Evolutionary conservation across 2,113 vertebrate genomes (phyloP), one percentile per base, ranked within the genome.

Genomic region (Siphamia tubifer): DNA sequence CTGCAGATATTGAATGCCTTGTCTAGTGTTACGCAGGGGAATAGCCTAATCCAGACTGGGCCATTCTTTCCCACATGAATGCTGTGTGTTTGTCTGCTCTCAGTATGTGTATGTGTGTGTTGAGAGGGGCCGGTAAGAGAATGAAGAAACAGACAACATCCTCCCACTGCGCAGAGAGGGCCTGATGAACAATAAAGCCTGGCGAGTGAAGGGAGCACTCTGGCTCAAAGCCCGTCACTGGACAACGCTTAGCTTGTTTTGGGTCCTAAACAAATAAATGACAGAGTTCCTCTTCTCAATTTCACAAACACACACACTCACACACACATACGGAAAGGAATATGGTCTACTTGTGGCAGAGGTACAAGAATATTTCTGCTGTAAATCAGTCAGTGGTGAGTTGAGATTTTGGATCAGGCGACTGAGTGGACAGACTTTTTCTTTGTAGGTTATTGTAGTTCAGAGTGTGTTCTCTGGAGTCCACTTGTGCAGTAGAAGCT

Each of bases 1-100:
- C 74, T 56, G 72, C 54, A 74, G 81, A 78, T 84, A 89, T 75
- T 76, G 51, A 84, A 89, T 82, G 79, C 73, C 71, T 58, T 73
- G 77, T 85, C 78, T 84, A 68, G 84, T 71, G 79, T 90, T 89
- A 84, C 84, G 12, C 61, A 43, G 79, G 75, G 82, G 77, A 83
- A 90, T 76, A 80, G 83, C 65, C 75, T 79, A 64, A 87, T 84
- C 84, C 79, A 84, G 79, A 81, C 71, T 56, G 67, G 76, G 52
- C 64, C 69, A 76, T 81, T 84, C 74, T 87, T 84, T 88, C 79
- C 82, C 82, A 83, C 84, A 77, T 85, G 54, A 77, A 74, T 68
- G 66, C 28, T 74, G 67, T 71, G 51, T 54, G 44, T 68, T 11
- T 74, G 44, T 69, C 15, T 45, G 61, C 44, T 5, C 17, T 42